A percentile compares a stretch with the other conserved stretches of the same genome.
Conservation (phyloP, 64 coral and sea anemone species). For the Exaiptasia diaphana region DNA sequence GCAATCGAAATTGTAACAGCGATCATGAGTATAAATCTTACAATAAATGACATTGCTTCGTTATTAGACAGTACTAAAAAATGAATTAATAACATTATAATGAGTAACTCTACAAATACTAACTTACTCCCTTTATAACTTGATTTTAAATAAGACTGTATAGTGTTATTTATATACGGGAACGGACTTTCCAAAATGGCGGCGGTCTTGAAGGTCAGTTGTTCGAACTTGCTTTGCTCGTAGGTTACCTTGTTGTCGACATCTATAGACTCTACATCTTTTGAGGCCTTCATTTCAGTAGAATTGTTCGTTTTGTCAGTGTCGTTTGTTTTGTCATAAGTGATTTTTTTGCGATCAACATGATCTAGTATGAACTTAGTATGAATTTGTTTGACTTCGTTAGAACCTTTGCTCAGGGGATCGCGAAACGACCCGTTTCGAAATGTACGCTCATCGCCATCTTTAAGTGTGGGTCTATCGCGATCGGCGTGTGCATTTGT, state of each 20-base stretch:
- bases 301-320: background rate
- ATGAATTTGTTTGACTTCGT: background rate
- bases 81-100: background rate
- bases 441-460: slow-evolving; percentile 39
- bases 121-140: slow-evolving; percentile 15
- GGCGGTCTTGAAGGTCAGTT: background rate
- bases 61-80: slow-evolving; percentile 1
- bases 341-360: background rate
- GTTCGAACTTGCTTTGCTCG: slow-evolving; percentile 14
- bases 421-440: slow-evolving; percentile 44
- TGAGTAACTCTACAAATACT: slow-evolving; percentile 12
- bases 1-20: background rate
- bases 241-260: slow-evolving; percentile 14
- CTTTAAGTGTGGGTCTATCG: slow-evolving; percentile 49
- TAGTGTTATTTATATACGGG: too few species aligned
- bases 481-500: slow-evolving; percentile 21
- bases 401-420: slow-evolving; percentile 1
- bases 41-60: slow-evolving; percentile 14
- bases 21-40: background rate
- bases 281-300: background rate
- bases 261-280: background rate
- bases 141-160: background rate
- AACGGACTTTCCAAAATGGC: background rate
- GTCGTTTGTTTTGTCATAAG: slow-evolving; percentile 2
- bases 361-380: background rate